phyloP scores from a whole-genome alignment of 30 jellyfish, hydroid and myxozoan genomes.

The Aurelia sp. region DNA sequence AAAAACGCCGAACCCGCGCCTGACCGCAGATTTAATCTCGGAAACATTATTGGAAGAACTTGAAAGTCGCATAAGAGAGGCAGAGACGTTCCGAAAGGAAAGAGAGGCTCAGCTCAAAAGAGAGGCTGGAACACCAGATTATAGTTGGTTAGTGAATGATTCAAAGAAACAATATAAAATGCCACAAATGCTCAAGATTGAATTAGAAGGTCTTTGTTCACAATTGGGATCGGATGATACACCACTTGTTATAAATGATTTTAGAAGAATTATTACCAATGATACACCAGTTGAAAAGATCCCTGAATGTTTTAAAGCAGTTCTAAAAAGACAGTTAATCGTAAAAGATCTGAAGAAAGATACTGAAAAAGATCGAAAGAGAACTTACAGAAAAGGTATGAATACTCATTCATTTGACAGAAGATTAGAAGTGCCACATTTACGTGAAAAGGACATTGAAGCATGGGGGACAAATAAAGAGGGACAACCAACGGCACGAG shows the following conservation, averaged over 20 bases:
- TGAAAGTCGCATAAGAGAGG: constrained; percentile 40
- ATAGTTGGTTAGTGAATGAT: constrained; percentile 61
- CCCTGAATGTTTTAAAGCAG: constrained; percentile 47
- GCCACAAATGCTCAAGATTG: constrained; percentile 33
- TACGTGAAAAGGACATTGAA: constrained; percentile 36
- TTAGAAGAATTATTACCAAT: constrained; percentile 46
- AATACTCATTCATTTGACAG: not conserved
- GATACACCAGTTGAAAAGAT: constrained; percentile 48
- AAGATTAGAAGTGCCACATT: constrained; percentile 24
- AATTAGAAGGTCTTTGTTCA: constrained; percentile 51
- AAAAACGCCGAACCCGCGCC: not conserved
- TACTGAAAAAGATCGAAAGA: constrained; percentile 12
- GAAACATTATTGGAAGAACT: constrained; percentile 69
- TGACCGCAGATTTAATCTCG: constrained; percentile 36
- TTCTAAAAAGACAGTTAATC: constrained; percentile 43
- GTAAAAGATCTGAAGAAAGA: constrained; percentile 25
- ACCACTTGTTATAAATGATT: constrained; percentile 38
- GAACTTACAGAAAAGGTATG: not conserved
- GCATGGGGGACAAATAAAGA: constrained; percentile 21
- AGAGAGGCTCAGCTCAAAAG: constrained; percentile 49
- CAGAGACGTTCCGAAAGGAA: constrained; percentile 24
- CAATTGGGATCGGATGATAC: constrained; percentile 57
- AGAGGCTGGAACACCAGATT: constrained; percentile 70
- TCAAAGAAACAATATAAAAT: constrained; percentile 49
- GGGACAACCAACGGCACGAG: constrained; percentile 28